A percentile compares a stretch with the other conserved stretches of the same genome.
These are phyloP conservation scores for Poliocrania exsul DNA, from an alignment of 2,797 vertebrate species.

Conservation along the genomic window DNA sequence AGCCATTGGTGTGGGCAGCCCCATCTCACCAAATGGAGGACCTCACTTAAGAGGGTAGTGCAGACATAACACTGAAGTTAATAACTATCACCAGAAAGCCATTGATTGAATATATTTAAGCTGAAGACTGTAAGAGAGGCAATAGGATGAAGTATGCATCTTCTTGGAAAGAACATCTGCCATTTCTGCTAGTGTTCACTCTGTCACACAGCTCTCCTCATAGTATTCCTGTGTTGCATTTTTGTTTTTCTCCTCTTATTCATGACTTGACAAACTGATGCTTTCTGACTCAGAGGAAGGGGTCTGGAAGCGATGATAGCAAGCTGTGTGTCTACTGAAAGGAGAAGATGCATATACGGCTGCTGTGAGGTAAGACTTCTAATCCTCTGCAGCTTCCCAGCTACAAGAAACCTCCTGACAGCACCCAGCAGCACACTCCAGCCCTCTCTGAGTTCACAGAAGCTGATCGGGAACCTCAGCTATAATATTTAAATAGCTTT, in stretches of 20 bases:
- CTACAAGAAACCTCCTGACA: neutral
- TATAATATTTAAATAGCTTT: neutral
- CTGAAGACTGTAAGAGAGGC: neutral
- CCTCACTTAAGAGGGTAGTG: neutral
- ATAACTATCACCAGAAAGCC: neutral
- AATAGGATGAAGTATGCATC: neutral
- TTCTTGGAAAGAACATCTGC: neutral
- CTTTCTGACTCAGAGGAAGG: neutral
- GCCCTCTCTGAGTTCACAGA: neutral
- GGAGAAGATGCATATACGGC: neutral
- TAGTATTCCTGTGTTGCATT: neutral
- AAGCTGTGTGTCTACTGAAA: neutral
- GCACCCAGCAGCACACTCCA: neutral
- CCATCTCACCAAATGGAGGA: neutral
- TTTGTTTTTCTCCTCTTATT: neutral
- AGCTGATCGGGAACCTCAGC: neutral
- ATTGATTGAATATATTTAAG: neutral
- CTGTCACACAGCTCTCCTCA: neutral
- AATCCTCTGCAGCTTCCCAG: neutral
- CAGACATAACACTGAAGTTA: neutral
- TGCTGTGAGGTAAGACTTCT: neutral
- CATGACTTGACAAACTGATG: neutral
- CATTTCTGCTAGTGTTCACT: neutral
- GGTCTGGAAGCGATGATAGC: neutral
- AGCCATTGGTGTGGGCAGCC: neutral